These are phyloP conservation scores for Garra rufa DNA, from an alignment of 2,113 vertebrate genomes.

Conservation along the genomic window DNA sequence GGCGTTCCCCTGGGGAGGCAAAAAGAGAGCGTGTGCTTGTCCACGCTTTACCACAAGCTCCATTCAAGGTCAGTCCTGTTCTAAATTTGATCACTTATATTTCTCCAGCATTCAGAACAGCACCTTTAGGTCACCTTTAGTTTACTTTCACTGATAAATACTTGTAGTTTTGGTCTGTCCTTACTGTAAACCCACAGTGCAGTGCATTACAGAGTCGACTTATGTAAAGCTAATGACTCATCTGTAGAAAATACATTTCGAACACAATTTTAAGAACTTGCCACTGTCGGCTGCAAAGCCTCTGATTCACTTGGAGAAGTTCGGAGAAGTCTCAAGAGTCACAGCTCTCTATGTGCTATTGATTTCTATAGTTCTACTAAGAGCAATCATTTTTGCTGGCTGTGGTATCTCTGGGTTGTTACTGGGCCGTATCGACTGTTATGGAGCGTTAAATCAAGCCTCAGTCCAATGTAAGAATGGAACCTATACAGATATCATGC, in stretches of 20 bases:
- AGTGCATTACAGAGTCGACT: not conserved
- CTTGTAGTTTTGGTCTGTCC: not conserved
- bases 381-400: conserved; percentile 11
- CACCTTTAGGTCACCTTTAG: conserved; percentile 23
- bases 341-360: conserved; percentile 4
- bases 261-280: not conserved
- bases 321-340: not conserved
- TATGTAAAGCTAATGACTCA: conserved; percentile 33
- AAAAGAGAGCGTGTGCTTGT: conserved; percentile 1
- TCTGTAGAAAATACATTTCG: not conserved
- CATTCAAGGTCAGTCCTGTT: conserved; percentile 35
- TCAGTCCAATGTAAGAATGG: not conserved
- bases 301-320: conserved; percentile 20
- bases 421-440: not conserved
- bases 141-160: conserved; percentile 7
- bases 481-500: conserved; percentile 9
- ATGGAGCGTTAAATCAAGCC: conserved; percentile 18
- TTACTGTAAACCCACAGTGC: not conserved
- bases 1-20: conserved; percentile 6
- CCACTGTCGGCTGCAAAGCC: not conserved
- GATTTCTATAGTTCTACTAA: conserved; percentile 36
- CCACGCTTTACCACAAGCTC: not conserved
- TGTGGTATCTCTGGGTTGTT: not conserved
- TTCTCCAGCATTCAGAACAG: not conserved
- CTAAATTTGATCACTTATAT: conserved; percentile 4